Evolutionary conservation across 1,140 invertebrate species (phyloP).

Genomic region (Drosophila bipectinata): DNA sequence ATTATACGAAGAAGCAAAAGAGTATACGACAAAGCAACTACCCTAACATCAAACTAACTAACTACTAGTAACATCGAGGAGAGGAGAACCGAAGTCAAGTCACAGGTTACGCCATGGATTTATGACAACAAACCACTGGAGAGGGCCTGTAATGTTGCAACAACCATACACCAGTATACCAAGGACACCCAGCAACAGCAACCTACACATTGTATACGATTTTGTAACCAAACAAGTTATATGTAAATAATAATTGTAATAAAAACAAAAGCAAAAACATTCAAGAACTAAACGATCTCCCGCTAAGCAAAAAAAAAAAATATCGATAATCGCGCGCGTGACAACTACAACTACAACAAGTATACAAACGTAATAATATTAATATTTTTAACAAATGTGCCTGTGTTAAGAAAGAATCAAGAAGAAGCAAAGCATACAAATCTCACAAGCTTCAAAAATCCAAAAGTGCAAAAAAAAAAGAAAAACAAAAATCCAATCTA

Average conservation of each 20-base stretch:
- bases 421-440: constrained; percentile 35
- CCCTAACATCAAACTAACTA: constrained; percentile 18
- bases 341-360: constrained; percentile 54
- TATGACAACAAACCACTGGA: constrained; percentile 63
- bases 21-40: constrained; percentile 50
- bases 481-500: constrained; percentile 10
- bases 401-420: constrained; percentile 68
- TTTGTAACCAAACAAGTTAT: constrained; percentile 75
- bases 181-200: constrained; percentile 49
- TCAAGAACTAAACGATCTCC: constrained; percentile 28
- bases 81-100: too few relatives aligned
- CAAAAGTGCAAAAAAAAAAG: constrained; percentile 45
- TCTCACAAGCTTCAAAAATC: constrained; percentile 49
- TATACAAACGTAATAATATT: constrained; percentile 71
- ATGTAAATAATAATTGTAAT: constrained; percentile 66
- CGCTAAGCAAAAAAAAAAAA: constrained; percentile 3
- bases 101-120: constrained; percentile 68
- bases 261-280: background rate
- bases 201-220: constrained; percentile 80
- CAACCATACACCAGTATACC: constrained; percentile 55
- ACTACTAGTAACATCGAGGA: too few relatives aligned
- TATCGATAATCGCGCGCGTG: constrained; percentile 49
- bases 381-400: constrained; percentile 81
- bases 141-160: constrained; percentile 27
- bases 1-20: constrained; percentile 72